Base-by-base conservation (phyloP, 2,797 vertebrate species). In the Harpagifer antarcticus region DNA sequence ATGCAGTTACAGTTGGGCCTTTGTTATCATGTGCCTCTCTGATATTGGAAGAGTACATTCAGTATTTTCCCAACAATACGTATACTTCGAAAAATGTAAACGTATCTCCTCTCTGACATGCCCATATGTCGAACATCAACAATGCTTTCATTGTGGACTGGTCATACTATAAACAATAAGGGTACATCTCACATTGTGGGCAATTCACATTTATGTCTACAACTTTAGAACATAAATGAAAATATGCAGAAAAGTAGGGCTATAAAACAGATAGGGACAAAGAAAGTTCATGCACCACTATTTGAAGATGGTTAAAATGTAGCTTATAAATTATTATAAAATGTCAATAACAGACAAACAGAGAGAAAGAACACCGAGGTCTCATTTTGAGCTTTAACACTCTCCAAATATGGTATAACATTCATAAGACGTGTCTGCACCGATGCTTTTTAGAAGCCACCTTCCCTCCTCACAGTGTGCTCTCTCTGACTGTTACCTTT, bases 401-500 rank as follows among this genome's bases (percentile, higher is more conserved):
- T 40, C 1, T 27, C 13, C 33, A 44, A 52, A 15, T 64, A 48
- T 20, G 12, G 33, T 14, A 5, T 2, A 45, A 17, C 11, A 44
- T 50, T 49, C 47, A 23, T n/a, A 44, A 49, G 23, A 19, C 2
- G 0, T 9, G 48, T 48, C 37, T 55, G 43, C 37, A 31, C 45
- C 69, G 73, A 65, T 52, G 0, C 20, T 54, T 60, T 61, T 61
- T n/a, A 45, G 43, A 61, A 67, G 43, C 50, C 53, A 64, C 58
- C 16, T 55, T 55, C 44, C 49, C 52, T 47, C 45, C 59, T 56
- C 66, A 4, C 66, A 66, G 76, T 69, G 57, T 58, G 27, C 68
- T 84, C 47, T 20, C 50, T 55, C 19, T 66, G 54, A 67, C 72
- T 54, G 49, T 66, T 69, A 56, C 67, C 57, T 68, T 64, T 68